Percentiles rank a stretch among this genome's conserved stretches.
phyloP scores from a whole-genome alignment of 92 coral and sea anemone genomes.

The Phenganax marumi region DNA sequence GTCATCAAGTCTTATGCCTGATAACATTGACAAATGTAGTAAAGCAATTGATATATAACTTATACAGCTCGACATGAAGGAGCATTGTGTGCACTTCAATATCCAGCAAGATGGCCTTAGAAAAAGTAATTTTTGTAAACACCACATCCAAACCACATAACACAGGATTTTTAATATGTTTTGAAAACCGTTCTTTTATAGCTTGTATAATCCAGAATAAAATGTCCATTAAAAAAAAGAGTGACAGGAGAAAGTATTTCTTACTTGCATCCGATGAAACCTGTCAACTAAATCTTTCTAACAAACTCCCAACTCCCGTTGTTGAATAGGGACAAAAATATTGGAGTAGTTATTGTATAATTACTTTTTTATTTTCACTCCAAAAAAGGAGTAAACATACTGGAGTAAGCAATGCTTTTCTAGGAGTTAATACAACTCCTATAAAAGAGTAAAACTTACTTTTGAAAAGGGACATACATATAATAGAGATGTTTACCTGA shows the following conservation, averaged over 20 bases:
- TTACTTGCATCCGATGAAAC: conserved; percentile 30
- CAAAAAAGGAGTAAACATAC: too few species aligned
- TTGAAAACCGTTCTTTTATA: conserved; percentile 39
- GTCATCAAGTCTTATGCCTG: conserved; percentile 40
- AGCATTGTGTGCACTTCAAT: conserved; percentile 13
- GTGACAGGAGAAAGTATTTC: not conserved
- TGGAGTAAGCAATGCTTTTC: too few species aligned
- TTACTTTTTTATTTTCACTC: too few species aligned
- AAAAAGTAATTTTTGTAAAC: conserved; percentile 32
- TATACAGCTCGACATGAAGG: conserved; percentile 32
- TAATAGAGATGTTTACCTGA: conserved; percentile 2
- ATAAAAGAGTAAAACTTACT: too few species aligned
- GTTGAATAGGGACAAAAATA: too few species aligned
- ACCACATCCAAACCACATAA: conserved; percentile 26
- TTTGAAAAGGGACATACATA: too few species aligned
- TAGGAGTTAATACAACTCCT: too few species aligned
- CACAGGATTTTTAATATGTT: conserved; percentile 46
- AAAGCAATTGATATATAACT: conserved; percentile 44
- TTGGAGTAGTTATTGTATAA: too few species aligned
- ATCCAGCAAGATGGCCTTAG: conserved; percentile 28
- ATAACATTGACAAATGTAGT: conserved; percentile 38
- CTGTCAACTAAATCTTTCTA: conserved; percentile 20
- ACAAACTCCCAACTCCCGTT: conserved; percentile 25
- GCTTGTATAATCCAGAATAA: conserved; percentile 49
- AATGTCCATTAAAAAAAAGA: conserved; percentile 13